A percentile compares a stretch with the other conserved stretches of the same genome.
These are phyloP conservation scores for Nasonia oneida DNA, from an alignment of 2,888 invertebrate species.

Conservation along the genomic window DNA sequence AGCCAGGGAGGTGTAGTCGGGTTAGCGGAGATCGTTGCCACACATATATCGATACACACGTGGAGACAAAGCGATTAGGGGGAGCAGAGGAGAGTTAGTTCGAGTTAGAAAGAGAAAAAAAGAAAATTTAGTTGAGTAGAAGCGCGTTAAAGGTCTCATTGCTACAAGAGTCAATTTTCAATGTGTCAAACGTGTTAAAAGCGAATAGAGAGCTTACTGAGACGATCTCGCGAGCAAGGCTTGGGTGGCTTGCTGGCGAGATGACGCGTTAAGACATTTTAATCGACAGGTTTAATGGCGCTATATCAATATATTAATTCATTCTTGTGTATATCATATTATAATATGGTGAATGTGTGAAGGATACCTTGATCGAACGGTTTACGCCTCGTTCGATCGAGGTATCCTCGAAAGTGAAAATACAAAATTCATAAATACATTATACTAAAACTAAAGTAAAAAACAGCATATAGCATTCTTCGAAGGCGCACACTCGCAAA, in stretches of 20 bases:
- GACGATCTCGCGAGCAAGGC: constrained; percentile 65
- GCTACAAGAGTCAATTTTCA: constrained; percentile 49
- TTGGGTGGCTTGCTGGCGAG: constrained; percentile 64
- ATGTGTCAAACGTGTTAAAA: constrained; percentile 14
- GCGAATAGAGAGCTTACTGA: constrained; percentile 37
- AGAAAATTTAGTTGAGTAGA: constrained; percentile 75
- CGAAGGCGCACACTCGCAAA: constrained; percentile 44
- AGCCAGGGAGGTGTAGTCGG: neutral
- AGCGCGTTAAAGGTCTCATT: constrained; percentile 70
- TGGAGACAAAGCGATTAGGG: constrained; percentile 59
- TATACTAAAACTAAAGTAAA: constrained; percentile 28
- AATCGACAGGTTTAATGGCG: constrained; percentile 58
- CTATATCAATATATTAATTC: too few species aligned
- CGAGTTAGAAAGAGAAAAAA: constrained; percentile 73
- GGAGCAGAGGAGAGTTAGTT: constrained; percentile 63
- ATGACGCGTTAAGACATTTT: constrained; percentile 62
- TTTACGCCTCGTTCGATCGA: constrained; percentile 23
- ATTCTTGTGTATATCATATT: neutral
- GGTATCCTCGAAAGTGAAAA: neutral
- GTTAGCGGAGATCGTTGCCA: constrained; percentile 36
- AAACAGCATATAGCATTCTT: constrained; percentile 43
- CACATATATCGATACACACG: constrained; percentile 48
- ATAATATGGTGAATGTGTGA: neutral
- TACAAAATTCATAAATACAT: neutral
- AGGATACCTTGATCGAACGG: neutral